These are phyloP conservation scores for Eulemur albifrons DNA, from an alignment of 2,797 vertebrate genomes.

Conservation along the genomic window DNA sequence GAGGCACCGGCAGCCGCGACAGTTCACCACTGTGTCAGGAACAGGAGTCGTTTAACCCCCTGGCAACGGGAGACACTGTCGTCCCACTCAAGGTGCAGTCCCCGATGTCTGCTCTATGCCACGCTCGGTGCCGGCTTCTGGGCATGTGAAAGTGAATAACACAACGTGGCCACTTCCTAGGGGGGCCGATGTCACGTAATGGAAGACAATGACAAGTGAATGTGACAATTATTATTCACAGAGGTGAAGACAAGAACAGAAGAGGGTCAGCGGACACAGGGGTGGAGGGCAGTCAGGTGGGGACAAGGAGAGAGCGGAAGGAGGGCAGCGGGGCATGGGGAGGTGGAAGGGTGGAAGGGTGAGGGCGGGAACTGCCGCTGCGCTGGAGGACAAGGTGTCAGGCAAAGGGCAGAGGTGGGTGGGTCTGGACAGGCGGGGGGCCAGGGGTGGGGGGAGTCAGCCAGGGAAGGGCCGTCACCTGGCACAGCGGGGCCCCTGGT, in stretches of 20 bases:
- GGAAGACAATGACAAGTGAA: accelerated
- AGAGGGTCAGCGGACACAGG: background rate
- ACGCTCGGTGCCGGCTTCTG: background rate
- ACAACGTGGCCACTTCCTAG: too few species aligned
- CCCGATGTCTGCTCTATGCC: accelerated
- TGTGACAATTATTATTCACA: accelerated
- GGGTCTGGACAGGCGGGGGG: background rate
- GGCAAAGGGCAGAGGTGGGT: background rate
- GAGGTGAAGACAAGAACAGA: background rate
- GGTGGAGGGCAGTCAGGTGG: background rate
- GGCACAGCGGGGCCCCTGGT: accelerated
- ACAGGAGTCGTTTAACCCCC: accelerated
- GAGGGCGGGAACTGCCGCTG: accelerated
- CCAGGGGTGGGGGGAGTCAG: accelerated
- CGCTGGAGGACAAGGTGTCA: accelerated
- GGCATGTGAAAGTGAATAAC: too few species aligned
- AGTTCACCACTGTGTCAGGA: accelerated
- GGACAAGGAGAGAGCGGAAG: background rate
- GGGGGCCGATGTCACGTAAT: background rate
- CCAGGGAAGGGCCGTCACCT: accelerated
- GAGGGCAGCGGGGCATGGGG: background rate
- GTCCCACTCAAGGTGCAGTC: accelerated
- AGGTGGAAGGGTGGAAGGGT: accelerated
- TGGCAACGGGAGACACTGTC: accelerated
- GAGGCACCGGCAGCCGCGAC: accelerated